A percentile compares a stretch with the other conserved stretches of the same genome.
Evolutionary conservation across 1,140 invertebrate species (phyloP).

Genomic region (Rhopalosiphum maidis): DNA sequence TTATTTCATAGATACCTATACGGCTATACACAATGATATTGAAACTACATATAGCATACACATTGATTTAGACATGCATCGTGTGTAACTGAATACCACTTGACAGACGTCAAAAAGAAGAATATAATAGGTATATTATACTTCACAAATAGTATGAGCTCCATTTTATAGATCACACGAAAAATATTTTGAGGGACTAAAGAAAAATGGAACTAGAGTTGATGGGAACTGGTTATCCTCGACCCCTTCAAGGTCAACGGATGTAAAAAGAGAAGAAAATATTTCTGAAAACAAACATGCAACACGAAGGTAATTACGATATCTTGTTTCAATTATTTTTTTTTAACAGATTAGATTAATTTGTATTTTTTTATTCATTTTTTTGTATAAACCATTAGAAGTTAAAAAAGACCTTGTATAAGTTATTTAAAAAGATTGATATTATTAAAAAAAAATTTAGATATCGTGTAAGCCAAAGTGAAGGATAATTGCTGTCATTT

Average conservation of each 20-base stretch:
- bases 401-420: conserved; percentile 22
- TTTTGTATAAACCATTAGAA: neutral
- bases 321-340: conserved; percentile 30
- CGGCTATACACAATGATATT: neutral
- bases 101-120: neutral
- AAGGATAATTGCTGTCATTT: conserved; percentile 46
- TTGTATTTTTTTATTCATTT: conserved; percentile 17
- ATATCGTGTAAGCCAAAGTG: conserved; percentile 14
- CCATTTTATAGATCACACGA: neutral
- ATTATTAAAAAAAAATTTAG: conserved; percentile 25
- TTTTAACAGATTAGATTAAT: conserved; percentile 22
- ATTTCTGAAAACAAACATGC: conserved; percentile 47
- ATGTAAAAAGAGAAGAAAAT: conserved; percentile 40
- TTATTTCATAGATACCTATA: neutral
- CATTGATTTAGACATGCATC: neutral
- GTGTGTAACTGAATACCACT: neutral
- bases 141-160: neutral
- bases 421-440: conserved; percentile 37
- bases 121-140: neutral
- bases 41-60: neutral
- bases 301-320: conserved; percentile 54
- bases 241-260: conserved; percentile 48
- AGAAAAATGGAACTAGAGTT: conserved; percentile 21
- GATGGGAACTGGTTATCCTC: conserved; percentile 54
- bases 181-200: conserved; percentile 7